Base-by-base conservation (phyloP, 2,113 vertebrate genomes). In the Drymodes brunneopygia region DNA sequence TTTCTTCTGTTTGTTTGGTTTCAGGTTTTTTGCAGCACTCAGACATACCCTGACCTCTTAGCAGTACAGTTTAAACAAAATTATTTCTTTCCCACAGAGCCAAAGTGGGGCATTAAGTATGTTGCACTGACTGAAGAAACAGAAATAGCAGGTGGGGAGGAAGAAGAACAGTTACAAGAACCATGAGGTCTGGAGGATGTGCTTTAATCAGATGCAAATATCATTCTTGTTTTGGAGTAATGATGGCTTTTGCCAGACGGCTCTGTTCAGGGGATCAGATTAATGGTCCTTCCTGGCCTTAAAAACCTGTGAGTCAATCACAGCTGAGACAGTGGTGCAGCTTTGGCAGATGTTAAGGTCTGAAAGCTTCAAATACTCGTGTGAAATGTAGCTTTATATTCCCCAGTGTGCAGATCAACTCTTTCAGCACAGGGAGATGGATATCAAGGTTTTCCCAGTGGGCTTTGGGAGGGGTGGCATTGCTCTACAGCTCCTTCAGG, bases 101-200 rank as follows among this genome's bases (percentile, higher is more conserved):
- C 73, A 45, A 80, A 94, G 72, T 64, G 42, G 53, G 56, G n/a
- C 1, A 1, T 66, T 82, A 72, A 85, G 45, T 33, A 21, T 36
- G 53, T 67, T 88, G 38, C 60, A 58, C 29, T 12, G 10, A 54
- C 50, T n/a, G 40, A 88, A 90, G 65, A 80, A 88, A 73, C 60
- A 92, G 79, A 89, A 79, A 27, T 61, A 85, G 62, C 66, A 88
- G 75, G 72, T 65, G 62, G 58, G 79, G 74, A 80, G 70, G 84
- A 75, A 85, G 36, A 51, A 57, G 15, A 85, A 72, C 10, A 27
- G 56, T 56, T 82, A 62, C 27, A 75, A 65, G 62, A 57, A 40
- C 15, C 10, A 16, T 15, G 74, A 71, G 28, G 28, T 74, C 78
- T 69, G 6, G 57, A 82, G 70, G 62, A 85, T 4, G 4, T 17